Conservation (phyloP, 2,888 invertebrate species). For the Xiphydria camelus region DNA sequence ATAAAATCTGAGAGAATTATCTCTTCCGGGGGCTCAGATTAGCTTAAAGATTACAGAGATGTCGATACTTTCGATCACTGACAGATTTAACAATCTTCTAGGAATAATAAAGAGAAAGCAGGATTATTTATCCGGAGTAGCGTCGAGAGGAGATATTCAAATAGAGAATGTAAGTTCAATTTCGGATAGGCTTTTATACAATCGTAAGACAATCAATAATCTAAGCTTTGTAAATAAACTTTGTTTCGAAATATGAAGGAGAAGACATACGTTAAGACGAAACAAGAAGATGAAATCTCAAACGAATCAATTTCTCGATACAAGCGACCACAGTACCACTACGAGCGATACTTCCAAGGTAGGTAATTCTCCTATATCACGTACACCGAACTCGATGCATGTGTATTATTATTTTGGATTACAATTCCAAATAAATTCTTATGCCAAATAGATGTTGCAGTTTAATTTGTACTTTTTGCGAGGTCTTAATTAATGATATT, state of each 20-base stretch:
- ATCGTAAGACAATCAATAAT: no score
- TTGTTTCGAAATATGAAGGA: no score
- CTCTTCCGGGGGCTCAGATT: no score
- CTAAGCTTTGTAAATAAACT: no score
- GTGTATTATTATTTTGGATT: not conserved
- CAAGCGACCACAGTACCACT: slow-evolving; percentile 17
- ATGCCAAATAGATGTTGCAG: not conserved
- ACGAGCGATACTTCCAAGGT: slow-evolving; percentile 26
- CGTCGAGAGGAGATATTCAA: slow-evolving; percentile 18
- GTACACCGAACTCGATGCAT: not conserved
- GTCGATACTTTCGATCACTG: no score
- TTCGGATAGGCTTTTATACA: no score
- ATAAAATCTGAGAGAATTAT: no score
- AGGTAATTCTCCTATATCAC: slow-evolving; percentile 15
- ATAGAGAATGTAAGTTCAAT: no score
- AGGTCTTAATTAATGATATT: no score
- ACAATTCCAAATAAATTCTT: slow-evolving; percentile 7
- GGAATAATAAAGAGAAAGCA: slow-evolving; percentile 28
- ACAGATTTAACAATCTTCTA: no score
- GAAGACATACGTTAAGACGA: no score
- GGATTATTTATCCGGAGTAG: slow-evolving; percentile 30
- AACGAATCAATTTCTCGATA: slow-evolving; percentile 6
- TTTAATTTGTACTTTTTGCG: slow-evolving; percentile 6
- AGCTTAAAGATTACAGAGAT: no score
- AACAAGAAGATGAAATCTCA: slow-evolving; percentile 10